phyloP scores from a whole-genome alignment of 2,797 vertebrate genomes.

The Champsocephalus esox region DNA sequence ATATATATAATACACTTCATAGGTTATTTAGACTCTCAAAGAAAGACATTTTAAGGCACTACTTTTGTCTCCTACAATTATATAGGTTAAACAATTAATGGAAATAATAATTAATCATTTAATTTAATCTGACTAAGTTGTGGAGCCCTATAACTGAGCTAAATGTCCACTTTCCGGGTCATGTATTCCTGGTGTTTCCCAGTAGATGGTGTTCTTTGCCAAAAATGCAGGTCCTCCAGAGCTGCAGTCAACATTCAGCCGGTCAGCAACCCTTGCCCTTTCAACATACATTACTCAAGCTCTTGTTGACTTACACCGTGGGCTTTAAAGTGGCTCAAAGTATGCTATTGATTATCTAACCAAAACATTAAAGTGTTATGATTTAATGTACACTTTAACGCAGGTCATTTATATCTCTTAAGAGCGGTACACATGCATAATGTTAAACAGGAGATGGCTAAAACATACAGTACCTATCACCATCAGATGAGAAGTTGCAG shows the following conservation, averaged over 20 bases:
- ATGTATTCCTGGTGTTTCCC: constrained; percentile 34
- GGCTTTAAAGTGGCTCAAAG: background rate
- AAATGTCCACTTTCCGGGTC: too few relatives aligned
- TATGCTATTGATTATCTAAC: background rate
- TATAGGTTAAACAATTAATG: too few relatives aligned
- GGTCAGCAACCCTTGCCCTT: background rate
- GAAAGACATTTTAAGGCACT: too few relatives aligned
- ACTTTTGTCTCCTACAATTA: too few relatives aligned
- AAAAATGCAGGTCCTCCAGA: constrained; percentile 14
- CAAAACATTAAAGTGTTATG: background rate
- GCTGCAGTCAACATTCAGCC: background rate
- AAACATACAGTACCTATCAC: background rate
- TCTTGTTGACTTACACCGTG: background rate
- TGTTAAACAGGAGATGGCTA: background rate
- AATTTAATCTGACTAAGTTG: too few relatives aligned
- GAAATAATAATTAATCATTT: too few relatives aligned
- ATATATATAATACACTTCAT: too few relatives aligned
- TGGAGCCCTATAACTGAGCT: too few relatives aligned
- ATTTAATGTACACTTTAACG: background rate
- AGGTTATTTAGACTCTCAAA: too few relatives aligned
- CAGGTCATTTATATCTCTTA: background rate
- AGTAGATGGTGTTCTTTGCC: constrained; percentile 57
- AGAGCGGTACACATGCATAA: too few relatives aligned
- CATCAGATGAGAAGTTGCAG: too few relatives aligned
- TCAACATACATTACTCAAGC: background rate